phyloP scores from a whole-genome alignment of 2,888 invertebrate genomes.

The Morpho achilles region DNA sequence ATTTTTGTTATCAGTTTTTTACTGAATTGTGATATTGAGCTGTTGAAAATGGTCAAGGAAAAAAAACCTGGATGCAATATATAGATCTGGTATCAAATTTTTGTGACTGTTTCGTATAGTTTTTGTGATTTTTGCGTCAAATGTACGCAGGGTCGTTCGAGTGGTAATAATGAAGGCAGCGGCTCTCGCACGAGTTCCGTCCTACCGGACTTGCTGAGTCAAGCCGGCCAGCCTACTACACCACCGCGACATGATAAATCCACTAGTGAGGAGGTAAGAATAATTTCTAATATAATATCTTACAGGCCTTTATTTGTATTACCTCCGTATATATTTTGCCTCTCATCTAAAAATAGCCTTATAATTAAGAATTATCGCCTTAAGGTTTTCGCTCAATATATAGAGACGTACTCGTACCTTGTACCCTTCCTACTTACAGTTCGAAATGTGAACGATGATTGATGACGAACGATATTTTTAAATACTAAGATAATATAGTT shows the following conservation, averaged over 20 bases:
- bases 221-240: slow-evolving; percentile 90
- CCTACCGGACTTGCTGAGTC: slow-evolving; percentile 96
- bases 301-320: slow-evolving; percentile 1
- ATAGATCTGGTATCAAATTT: background rate
- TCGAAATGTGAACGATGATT: too few species aligned
- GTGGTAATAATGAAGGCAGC: slow-evolving; percentile 77
- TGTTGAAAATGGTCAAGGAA: too few species aligned
- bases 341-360: slow-evolving; percentile 2
- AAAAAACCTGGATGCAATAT: too few species aligned
- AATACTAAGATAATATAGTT: too few species aligned
- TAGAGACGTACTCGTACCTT: background rate
- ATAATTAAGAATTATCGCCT: slow-evolving; percentile 7
- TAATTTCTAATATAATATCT: background rate
- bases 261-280: slow-evolving; percentile 94
- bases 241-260: slow-evolving; percentile 95
- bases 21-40: too few species aligned
- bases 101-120: slow-evolving; percentile 4
- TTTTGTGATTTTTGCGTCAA: slow-evolving; percentile 13
- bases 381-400: slow-evolving; percentile 3
- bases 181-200: slow-evolving; percentile 94
- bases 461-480: too few species aligned
- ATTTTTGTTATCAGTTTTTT: too few species aligned
- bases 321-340: slow-evolving; percentile 3
- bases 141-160: slow-evolving; percentile 54
- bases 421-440: background rate